A percentile compares a stretch with the other conserved stretches of the same genome.
Evolutionary conservation across 1,140 invertebrate genomes (phyloP).

Genomic region (Aphelenchoides fujianensis): DNA sequence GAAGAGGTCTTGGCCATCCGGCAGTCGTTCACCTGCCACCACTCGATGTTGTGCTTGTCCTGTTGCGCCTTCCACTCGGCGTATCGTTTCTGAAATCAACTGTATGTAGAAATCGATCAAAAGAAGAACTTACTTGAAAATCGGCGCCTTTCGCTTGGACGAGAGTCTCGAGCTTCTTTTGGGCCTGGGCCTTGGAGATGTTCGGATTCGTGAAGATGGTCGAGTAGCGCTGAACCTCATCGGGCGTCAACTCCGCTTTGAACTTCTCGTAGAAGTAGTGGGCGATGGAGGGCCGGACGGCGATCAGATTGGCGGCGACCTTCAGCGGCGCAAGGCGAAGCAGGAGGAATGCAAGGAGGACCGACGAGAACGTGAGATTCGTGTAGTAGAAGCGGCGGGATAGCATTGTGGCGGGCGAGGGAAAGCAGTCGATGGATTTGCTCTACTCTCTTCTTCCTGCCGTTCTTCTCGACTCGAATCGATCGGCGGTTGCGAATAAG

Average conservation of each 20-base stretch:
- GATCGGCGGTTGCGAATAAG: too few relatives aligned
- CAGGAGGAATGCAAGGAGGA: not conserved
- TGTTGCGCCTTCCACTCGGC: not conserved
- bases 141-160: not conserved
- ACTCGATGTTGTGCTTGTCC: conserved; percentile 12
- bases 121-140: not conserved
- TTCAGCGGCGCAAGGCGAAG: too few relatives aligned
- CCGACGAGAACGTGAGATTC: too few relatives aligned
- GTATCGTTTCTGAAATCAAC: not conserved
- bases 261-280: conserved; percentile 5
- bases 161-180: not conserved
- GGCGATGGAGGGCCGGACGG: conserved; percentile 3
- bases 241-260: not conserved
- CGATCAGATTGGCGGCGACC: not conserved
- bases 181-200: not conserved
- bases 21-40: conserved; percentile 12
- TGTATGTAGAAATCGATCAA: not conserved
- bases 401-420: too few relatives aligned
- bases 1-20: not conserved
- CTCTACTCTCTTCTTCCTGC: too few relatives aligned
- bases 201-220: not conserved
- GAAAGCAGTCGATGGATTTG: too few relatives aligned
- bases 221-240: not conserved
- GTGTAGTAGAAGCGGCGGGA: too few relatives aligned
- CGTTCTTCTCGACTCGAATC: too few relatives aligned